Conservation (phyloP, 2,797 vertebrate species). For the Dermochelys coriacea region DNA sequence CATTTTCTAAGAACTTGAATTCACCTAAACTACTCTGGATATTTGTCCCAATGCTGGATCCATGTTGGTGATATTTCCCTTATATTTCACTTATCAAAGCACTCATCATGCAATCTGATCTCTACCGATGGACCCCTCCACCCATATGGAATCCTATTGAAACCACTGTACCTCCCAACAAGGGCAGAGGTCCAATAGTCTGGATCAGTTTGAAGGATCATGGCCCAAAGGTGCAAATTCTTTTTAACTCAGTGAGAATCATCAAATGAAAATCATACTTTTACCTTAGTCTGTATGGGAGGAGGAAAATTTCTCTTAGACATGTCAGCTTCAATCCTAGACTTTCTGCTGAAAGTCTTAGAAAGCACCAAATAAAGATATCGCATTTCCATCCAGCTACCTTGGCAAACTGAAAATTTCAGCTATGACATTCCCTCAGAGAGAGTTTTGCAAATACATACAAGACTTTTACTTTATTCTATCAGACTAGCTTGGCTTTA, state of each 20-base stretch:
- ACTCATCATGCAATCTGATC: neutral
- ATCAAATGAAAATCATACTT: neutral
- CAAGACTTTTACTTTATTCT: neutral
- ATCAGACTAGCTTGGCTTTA: conserved; percentile 1
- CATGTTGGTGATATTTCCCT: neutral
- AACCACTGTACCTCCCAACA: too few species aligned
- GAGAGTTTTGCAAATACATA: neutral
- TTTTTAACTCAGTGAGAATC: neutral
- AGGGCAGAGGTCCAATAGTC: neutral
- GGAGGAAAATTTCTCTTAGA: neutral
- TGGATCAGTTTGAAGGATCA: neutral
- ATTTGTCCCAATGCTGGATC: neutral
- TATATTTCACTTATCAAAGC: neutral
- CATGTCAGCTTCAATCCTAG: neutral
- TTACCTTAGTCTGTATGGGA: neutral
- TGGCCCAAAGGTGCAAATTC: neutral
- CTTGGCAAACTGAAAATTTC: conserved; percentile 9
- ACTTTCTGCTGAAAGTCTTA: neutral
- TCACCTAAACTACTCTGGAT: neutral
- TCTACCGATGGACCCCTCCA: neutral
- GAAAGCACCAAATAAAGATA: neutral
- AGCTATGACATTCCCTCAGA: neutral
- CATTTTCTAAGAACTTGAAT: neutral
- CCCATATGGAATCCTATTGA: neutral
- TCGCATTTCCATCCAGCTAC: neutral